Evolutionary conservation across 2,113 vertebrate species (phyloP).

Genomic region (Microcebus griseorufus): DNA sequence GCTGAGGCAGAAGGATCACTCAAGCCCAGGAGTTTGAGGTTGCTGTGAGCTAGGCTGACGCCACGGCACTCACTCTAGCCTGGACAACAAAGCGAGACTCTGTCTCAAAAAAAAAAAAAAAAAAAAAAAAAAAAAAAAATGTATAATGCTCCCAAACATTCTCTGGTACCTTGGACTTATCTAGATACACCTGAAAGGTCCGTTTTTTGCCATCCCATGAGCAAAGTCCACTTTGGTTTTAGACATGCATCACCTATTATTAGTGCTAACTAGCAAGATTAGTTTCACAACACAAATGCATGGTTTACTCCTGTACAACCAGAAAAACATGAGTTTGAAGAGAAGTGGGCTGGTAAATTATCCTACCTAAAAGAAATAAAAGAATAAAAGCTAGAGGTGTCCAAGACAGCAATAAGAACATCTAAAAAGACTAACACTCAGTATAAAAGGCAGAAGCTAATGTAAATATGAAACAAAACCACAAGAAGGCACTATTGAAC

Average conservation of each 20-base stretch:
- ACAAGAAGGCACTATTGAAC: neutral
- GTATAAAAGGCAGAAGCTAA: neutral
- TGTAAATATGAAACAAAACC: neutral
- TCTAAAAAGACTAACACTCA: neutral
- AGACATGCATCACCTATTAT: neutral
- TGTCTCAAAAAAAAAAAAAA: too few species aligned
- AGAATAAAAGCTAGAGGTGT: neutral
- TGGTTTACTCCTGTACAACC: neutral
- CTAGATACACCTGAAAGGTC: neutral
- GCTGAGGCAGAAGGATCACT: too few species aligned
- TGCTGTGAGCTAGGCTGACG: too few species aligned
- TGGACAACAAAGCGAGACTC: too few species aligned
- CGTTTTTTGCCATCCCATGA: neutral
- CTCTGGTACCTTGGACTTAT: neutral
- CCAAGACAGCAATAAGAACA: neutral
- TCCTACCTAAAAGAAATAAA: too few species aligned
- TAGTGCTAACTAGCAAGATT: neutral
- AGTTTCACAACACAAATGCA: neutral
- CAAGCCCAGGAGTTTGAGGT: too few species aligned
- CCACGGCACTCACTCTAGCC: too few species aligned
- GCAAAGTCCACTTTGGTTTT: neutral
- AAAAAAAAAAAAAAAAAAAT: too few species aligned
- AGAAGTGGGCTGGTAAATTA: neutral
- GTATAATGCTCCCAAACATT: neutral
- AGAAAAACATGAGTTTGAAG: neutral